A percentile compares a stretch with the other conserved stretches of the same genome.
These are phyloP conservation scores for Drosophila suzukii DNA, from an alignment of 1,140 invertebrate species.

Conservation along the genomic window DNA sequence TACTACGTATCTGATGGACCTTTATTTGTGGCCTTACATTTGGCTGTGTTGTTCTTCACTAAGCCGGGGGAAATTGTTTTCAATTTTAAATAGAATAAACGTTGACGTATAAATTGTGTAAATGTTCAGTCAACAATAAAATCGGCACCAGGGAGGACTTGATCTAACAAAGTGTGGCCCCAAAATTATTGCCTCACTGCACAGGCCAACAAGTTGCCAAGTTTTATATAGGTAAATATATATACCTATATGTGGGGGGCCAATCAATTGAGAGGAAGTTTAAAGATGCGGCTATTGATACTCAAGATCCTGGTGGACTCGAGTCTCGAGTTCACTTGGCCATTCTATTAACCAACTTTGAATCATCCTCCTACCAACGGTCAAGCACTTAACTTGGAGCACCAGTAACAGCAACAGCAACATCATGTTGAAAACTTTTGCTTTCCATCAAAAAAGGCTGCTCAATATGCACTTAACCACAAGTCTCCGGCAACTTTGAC, in stretches of 20 bases:
- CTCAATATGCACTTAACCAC: constrained; percentile 68
- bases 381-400: constrained; percentile 56
- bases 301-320: constrained; percentile 29
- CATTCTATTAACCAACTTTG: constrained; percentile 44
- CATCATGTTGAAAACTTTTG: constrained; percentile 65
- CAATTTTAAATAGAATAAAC: constrained; percentile 78
- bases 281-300: constrained; percentile 36
- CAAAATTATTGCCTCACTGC: constrained; percentile 72
- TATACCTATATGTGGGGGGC: not conserved
- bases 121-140: constrained; percentile 76
- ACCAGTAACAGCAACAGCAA: constrained; percentile 46
- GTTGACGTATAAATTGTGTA: constrained; percentile 79
- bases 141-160: constrained; percentile 26
- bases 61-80: constrained; percentile 77
- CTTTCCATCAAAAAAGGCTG: constrained; percentile 63
- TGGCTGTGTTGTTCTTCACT: constrained; percentile 32
- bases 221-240: constrained; percentile 2
- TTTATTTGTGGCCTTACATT: constrained; percentile 44
- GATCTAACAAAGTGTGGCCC: constrained; percentile 56
- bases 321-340: constrained; percentile 38
- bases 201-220: constrained; percentile 50
- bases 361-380: constrained; percentile 18
- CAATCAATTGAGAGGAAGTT: constrained; percentile 31
- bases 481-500: constrained; percentile 37
- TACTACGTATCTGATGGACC: constrained; percentile 52